Base-by-base conservation (phyloP, 2,113 vertebrate species). In the Pelvicachromis taeniatus region DNA sequence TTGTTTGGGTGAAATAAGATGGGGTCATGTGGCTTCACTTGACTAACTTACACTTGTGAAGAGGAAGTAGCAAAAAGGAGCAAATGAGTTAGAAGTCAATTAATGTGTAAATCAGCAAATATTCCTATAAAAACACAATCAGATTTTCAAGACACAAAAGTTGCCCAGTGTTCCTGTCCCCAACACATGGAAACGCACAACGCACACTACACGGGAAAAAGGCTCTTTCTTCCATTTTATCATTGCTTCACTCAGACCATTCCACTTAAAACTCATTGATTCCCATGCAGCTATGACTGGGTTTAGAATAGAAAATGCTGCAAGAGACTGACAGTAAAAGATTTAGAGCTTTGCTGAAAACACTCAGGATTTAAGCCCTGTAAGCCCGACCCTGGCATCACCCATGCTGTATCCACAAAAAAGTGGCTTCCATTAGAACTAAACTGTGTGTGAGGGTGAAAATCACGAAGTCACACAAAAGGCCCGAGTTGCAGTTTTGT, bases 391-490 rank as follows among this genome's bases (percentile, higher is more conserved):
- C 31, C 68, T 63, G 63, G 78, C 78, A 59, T 40, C 9, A 23
- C 45, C 45, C 31, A 48, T 84, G 77, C 81, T 85, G 77, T 35
- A 75, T 55, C 63, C 58, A 81, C 84, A 59, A 48, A 81, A 80
- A 65, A 40, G 78, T 26, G 48, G 23, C 33, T 78, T 85, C 63
- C 59, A 40, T 86, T 77, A 48, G 53, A 85, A 56, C 10, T 80
- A 45, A 75, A 77, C 31, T 83, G 48, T 17, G 78, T 77, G 56
- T 33, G 50, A 75, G 68, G 52, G 38, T 54, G 63, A 81, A 81
- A 78, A 87, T 80, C 87, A 81, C 50, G 82, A 79, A 82, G 38
- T 81, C 85, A 78, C 84, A 90, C 86, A 91, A 83, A 89, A 83
- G 80, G 52, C 55, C 63, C 12, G 9, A 84, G 77, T 81, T 90